Evolutionary conservation across 1,140 invertebrate genomes (phyloP).

Genomic region (Aphaenogaster rudis): DNA sequence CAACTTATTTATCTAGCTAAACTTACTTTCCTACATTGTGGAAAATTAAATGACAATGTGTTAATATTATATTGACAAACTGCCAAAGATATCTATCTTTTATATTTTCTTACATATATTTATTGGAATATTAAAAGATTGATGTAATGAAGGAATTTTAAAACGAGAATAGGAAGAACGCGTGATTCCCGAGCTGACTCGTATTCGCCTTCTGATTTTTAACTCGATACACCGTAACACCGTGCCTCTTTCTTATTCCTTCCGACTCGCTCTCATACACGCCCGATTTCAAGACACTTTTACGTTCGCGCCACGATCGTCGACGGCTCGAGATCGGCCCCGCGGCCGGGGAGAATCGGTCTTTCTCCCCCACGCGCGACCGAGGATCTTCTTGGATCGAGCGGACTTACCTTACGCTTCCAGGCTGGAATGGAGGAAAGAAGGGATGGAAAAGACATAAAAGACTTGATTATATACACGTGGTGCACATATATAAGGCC

Average conservation of each 20-base stretch:
- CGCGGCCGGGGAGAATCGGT: constrained; percentile 1
- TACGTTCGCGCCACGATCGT: constrained; percentile 25
- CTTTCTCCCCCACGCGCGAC: constrained; percentile 21
- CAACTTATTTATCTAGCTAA: background rate
- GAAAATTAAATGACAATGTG: constrained; percentile 6
- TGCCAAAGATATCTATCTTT: background rate
- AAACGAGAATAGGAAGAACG: background rate
- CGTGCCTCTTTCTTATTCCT: background rate
- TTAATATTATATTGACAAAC: background rate
- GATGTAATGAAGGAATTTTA: background rate
- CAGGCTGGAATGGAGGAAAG: constrained; percentile 55
- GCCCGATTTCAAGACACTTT: constrained; percentile 43
- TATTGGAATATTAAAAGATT: constrained; percentile 14
- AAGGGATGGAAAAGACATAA: constrained; percentile 22
- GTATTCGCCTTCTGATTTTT: background rate
- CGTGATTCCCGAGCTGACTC: constrained; percentile 16
- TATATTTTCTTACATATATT: background rate
- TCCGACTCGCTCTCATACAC: constrained; percentile 29
- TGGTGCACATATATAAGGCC: constrained; percentile 35
- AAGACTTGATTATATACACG: constrained; percentile 41
- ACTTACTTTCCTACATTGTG: background rate
- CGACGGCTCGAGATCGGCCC: constrained; percentile 28
- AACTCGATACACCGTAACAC: constrained; percentile 25
- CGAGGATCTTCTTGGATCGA: constrained; percentile 62
- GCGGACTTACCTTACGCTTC: constrained; percentile 65